Percentiles rank a stretch among this genome's conserved stretches.
phyloP scores from a whole-genome alignment of 2,113 vertebrate genomes.

The Nibea coibor region DNA sequence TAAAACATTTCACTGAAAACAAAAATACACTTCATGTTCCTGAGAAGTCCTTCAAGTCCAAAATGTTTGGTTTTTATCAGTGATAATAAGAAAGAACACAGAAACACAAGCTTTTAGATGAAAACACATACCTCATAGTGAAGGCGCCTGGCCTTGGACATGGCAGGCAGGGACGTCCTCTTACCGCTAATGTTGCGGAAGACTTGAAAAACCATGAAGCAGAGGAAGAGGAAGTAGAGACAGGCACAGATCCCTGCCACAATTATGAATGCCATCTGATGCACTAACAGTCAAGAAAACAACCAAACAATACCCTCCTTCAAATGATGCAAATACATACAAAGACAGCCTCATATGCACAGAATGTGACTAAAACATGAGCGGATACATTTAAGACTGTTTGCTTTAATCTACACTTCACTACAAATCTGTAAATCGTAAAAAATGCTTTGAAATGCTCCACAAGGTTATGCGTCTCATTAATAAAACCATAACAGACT shows the following conservation, averaged over 20 bases:
- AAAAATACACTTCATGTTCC: neutral
- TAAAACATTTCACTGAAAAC: neutral
- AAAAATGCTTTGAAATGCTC: neutral
- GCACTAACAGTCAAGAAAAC: slow-evolving; percentile 66
- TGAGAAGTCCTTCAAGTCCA: neutral
- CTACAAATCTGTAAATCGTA: neutral
- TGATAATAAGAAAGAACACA: no score
- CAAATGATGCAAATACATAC: neutral
- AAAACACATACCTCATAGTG: slow-evolving; percentile 90
- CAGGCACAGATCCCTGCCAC: slow-evolving; percentile 97
- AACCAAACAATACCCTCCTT: neutral
- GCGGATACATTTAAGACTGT: neutral
- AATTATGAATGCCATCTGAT: slow-evolving; percentile 98
- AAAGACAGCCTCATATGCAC: no score
- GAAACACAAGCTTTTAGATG: neutral
- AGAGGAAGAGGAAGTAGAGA: slow-evolving; percentile 98
- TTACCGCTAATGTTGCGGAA: slow-evolving; percentile 98
- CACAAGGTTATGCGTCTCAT: neutral
- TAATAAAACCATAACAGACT: neutral
- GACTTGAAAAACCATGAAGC: slow-evolving; percentile 99
- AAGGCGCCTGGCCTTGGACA: slow-evolving; percentile 94
- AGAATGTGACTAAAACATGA: neutral
- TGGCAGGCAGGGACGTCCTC: slow-evolving; percentile 91
- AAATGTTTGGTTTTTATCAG: neutral
- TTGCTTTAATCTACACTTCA: neutral